These are phyloP conservation scores for Macrocentrus cingulum DNA, from an alignment of 1,140 invertebrate genomes.

Conservation along the genomic window DNA sequence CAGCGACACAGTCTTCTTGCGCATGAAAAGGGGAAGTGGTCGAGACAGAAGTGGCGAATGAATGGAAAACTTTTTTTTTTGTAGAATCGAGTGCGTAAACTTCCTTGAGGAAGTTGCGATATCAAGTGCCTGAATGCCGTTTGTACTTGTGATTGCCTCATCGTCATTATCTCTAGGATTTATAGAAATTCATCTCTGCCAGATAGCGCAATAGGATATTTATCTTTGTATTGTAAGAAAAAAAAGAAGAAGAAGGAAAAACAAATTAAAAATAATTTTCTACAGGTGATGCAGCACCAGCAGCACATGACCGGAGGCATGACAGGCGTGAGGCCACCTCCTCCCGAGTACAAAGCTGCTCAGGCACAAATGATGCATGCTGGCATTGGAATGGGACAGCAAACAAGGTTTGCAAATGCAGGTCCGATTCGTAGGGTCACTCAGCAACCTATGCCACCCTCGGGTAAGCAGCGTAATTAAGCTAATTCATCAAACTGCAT, in stretches of 20 bases:
- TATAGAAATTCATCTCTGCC: not conserved
- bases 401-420: conserved; percentile 58
- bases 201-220: no score
- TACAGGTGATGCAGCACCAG: conserved; percentile 51
- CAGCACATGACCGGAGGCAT: conserved; percentile 57
- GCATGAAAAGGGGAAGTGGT: no score
- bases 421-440: conserved; percentile 63
- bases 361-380: conserved; percentile 66
- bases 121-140: conserved; percentile 22
- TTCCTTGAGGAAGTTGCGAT: conserved; percentile 25
- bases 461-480: conserved; percentile 51
- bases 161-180: not conserved
- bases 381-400: conserved; percentile 54
- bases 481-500: not conserved
- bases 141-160: conserved; percentile 8
- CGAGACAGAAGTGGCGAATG: no score
- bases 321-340: conserved; percentile 65
- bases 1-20: no score
- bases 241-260: no score
- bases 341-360: conserved; percentile 74
- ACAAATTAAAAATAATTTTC: conserved; percentile 5
- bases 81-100: conserved; percentile 12
- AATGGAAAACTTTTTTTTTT: conserved; percentile 36
- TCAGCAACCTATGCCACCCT: conserved; percentile 70
- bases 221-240: no score